A percentile compares a stretch with the other conserved stretches of the same genome.
Conservation (phyloP, 1,140 invertebrate species). For the Sweltsa coloradensis region DNA sequence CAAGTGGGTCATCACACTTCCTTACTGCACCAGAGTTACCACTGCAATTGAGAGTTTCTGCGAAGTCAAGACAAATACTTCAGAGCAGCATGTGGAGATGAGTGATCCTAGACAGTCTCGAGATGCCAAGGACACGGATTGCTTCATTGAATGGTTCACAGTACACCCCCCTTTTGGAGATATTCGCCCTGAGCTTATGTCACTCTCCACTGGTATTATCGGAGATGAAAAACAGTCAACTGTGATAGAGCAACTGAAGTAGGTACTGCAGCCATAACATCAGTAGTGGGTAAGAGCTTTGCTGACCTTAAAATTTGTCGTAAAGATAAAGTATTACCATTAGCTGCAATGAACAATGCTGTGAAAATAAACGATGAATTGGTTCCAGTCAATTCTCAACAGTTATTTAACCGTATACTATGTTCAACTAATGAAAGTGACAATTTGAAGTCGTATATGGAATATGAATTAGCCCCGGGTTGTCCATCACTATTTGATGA, state of each 20-base stretch:
- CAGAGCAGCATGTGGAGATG: slow-evolving; percentile 1
- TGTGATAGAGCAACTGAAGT: neutral
- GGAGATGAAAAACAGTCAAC: neutral
- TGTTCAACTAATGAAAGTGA: slow-evolving; percentile 7
- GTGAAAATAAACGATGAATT: slow-evolving; percentile 5
- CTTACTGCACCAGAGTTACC: neutral
- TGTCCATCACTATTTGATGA: slow-evolving; percentile 12
- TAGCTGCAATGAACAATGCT: neutral
- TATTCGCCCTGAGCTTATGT: neutral
- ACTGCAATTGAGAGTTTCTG: neutral
- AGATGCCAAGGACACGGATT: neutral
- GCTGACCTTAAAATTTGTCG: slow-evolving; percentile 3
- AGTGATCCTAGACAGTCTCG: neutral
- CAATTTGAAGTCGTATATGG: slow-evolving; percentile 10
- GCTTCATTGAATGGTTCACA: neutral
- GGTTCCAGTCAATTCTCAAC: slow-evolving; percentile 11
- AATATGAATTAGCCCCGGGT: slow-evolving; percentile 10
- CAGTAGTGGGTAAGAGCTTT: neutral
- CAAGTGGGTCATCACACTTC: neutral
- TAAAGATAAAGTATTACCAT: slow-evolving; percentile 9
- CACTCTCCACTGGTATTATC: neutral
- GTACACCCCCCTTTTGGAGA: neutral
- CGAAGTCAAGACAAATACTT: neutral
- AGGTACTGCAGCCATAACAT: neutral
- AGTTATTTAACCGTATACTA: slow-evolving; percentile 12